phyloP scores from a whole-genome alignment of 2,888 invertebrate species.

The Mythimna impura region DNA sequence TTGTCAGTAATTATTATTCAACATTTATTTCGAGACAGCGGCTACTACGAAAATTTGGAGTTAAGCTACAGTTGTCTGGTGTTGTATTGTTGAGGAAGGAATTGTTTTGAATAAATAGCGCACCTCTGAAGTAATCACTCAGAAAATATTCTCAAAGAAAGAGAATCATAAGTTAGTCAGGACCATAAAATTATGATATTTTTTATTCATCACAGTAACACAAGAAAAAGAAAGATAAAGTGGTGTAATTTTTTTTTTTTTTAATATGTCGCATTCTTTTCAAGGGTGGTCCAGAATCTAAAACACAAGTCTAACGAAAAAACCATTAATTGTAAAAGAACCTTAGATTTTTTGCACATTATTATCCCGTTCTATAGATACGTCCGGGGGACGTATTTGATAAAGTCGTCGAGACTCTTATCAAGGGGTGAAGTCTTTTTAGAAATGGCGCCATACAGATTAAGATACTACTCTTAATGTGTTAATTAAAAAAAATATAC shows the following conservation, averaged over 20 bases:
- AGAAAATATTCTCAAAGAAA: not conserved
- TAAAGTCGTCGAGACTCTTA: slow-evolving; percentile 85
- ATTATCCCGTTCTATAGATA: slow-evolving; percentile 78
- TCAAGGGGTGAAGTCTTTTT: slow-evolving; percentile 85
- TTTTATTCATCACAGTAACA: not conserved
- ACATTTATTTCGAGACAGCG: slow-evolving; percentile 55
- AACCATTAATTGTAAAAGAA: slow-evolving; percentile 79
- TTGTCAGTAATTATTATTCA: slow-evolving; percentile 70
- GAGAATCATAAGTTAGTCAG: too few relatives aligned
- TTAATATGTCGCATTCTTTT: slow-evolving; percentile 37
- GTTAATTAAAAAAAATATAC: slow-evolving; percentile 88
- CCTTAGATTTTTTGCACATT: slow-evolving; percentile 85
- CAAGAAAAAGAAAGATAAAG: not conserved
- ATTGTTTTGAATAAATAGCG: not conserved
- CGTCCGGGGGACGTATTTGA: slow-evolving; percentile 80
- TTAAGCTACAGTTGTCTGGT: not conserved
- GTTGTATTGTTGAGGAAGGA: slow-evolving; percentile 1
- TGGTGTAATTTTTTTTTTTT: slow-evolving; percentile 13
- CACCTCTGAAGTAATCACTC: too few relatives aligned
- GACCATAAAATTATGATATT: not conserved
- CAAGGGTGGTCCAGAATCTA: slow-evolving; percentile 78
- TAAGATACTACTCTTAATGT: slow-evolving; percentile 88
- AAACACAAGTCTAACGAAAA: slow-evolving; percentile 69
- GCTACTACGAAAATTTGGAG: slow-evolving; percentile 39
- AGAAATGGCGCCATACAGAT: slow-evolving; percentile 89